Base-by-base conservation (phyloP, 2,113 vertebrate genomes). In the Lota lota region DNA sequence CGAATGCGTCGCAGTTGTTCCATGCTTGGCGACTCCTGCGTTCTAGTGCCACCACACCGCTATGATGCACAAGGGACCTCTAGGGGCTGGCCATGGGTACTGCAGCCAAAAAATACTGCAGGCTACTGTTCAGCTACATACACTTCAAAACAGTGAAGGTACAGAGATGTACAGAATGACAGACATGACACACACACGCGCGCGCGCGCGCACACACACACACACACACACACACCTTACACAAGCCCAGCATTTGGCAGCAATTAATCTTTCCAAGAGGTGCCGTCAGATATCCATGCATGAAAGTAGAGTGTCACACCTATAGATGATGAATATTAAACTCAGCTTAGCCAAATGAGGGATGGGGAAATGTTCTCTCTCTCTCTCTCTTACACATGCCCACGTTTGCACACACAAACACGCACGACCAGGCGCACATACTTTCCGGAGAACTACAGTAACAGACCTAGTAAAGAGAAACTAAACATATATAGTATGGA, bases 201-300 rank as follows among this genome's bases (percentile, higher is more conserved):
- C 20, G 22, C 11, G 16, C 59, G 14, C 59, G 22, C 59, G 22
- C 59, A 61, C 59, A 61, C 59, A 61, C 19, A 59, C 57, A 59
- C 57, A 59, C 57, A 59, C 57, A 59, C 57, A 59, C 57, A 59
- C 57, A 59, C n/a, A 59, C 18, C 58, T 2, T 12, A 59, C 57
- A 59, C 57, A 59, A 3, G 20, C 59, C 19, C 59, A 61, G n/a
- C 21, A 15, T 21, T 10, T 21, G 6, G 21, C 20, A 22, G 20
- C 19, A 22, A 60, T 60, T 60, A 60, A 22, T 22, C 58, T 20
- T 14, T n/a, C 14, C 15, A 56, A 56, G 53, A 56, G n/a, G 2
- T 56, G 53, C 53, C 4, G 17, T n/a, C 53, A 56, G 53, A n/a
- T 56, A 6, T 10, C 11, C 40, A 11, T 47, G 40, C 40, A 47